A percentile compares a stretch with the other conserved stretches of the same genome.
phyloP scores from a whole-genome alignment of 1,140 invertebrate genomes.

The Psix sp. region DNA sequence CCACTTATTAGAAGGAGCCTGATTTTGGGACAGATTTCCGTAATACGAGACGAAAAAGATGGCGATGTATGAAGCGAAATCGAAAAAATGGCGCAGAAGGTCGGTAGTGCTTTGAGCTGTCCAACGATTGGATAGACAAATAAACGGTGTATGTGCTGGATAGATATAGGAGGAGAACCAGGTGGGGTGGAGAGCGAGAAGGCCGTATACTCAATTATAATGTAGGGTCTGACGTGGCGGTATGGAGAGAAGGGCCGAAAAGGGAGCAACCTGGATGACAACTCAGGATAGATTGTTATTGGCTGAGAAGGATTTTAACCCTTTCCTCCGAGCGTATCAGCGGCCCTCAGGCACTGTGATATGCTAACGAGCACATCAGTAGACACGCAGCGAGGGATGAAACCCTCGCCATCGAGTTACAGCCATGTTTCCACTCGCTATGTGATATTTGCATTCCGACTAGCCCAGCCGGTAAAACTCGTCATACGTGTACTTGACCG shows the following conservation, averaged over 20 bases:
- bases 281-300: conserved; percentile 66
- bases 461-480: conserved; percentile 3
- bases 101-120: conserved; percentile 71
- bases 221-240: conserved; percentile 16
- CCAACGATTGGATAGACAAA: conserved; percentile 68
- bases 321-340: conserved; percentile 53
- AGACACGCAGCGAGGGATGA: conserved; percentile 58
- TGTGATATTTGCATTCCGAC: conserved; percentile 53
- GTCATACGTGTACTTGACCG: conserved; percentile 2
- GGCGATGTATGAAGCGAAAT: conserved; percentile 46
- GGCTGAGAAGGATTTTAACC: conserved; percentile 66
- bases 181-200: conserved; percentile 16
- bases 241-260: conserved; percentile 34
- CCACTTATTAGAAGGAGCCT: conserved; percentile 40
- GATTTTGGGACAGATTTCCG: conserved; percentile 61
- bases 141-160: conserved; percentile 63
- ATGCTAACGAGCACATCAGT: conserved; percentile 67
- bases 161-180: conserved; percentile 56
- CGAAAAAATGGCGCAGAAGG: conserved; percentile 64
- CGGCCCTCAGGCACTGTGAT: conserved; percentile 54
- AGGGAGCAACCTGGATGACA: conserved; percentile 61
- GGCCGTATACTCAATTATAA: conserved; percentile 53
- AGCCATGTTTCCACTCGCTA: conserved; percentile 43
- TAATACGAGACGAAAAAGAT: conserved; percentile 61
- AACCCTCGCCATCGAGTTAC: conserved; percentile 39